These are phyloP conservation scores for Sterna hirundo DNA, from an alignment of 2,113 vertebrate species.

Conservation along the genomic window DNA sequence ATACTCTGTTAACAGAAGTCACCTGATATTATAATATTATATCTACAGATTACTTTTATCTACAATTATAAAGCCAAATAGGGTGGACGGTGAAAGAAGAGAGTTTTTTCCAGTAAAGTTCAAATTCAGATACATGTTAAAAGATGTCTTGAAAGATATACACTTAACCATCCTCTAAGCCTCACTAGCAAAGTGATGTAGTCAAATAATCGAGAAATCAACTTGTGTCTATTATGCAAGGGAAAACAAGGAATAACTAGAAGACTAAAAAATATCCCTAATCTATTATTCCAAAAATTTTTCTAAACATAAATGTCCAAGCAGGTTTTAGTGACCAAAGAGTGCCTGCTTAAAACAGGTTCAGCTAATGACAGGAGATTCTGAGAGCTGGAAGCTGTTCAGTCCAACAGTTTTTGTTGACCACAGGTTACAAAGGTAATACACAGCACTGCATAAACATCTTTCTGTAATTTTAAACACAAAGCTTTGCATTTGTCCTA, in stretches of 20 bases:
- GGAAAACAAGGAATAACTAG: background rate
- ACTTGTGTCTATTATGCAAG: background rate
- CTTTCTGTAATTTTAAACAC: background rate
- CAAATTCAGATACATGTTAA: background rate
- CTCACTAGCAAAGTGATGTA: background rate
- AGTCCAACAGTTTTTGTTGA: background rate
- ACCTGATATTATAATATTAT: background rate
- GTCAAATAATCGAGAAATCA: background rate
- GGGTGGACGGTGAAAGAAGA: background rate
- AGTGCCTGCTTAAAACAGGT: background rate
- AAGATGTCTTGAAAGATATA: background rate
- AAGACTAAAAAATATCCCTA: background rate
- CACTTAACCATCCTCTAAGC: background rate
- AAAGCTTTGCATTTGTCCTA: background rate
- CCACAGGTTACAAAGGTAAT: background rate
- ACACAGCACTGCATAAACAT: background rate
- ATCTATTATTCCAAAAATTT: background rate
- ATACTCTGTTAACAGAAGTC: background rate
- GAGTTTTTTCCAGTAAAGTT: background rate
- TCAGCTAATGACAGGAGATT: background rate
- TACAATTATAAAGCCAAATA: background rate
- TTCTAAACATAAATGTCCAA: background rate
- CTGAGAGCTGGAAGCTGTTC: background rate
- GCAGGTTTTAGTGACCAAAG: background rate
- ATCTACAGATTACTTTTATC: background rate